phyloP scores from a whole-genome alignment of 1,140 invertebrate species.

The Idris sp. region DNA sequence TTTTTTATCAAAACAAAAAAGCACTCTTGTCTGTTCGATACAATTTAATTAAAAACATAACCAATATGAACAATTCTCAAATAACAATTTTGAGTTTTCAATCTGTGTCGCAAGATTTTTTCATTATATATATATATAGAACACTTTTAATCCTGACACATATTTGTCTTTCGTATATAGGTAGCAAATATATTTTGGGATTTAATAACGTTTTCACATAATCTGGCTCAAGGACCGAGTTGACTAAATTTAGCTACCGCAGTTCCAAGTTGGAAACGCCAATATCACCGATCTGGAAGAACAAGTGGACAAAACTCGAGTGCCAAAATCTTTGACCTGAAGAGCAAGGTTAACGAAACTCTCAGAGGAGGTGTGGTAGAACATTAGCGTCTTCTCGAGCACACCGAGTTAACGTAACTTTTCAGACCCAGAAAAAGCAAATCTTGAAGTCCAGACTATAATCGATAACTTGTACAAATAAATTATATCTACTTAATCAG shows the following conservation, averaged over 20 bases:
- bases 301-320: conserved; percentile 39
- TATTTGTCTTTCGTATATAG: conserved; percentile 12
- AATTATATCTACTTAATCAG: neutral
- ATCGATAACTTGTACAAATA: conserved; percentile 21
- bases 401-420: conserved; percentile 34
- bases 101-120: too few species aligned
- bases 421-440: conserved; percentile 21
- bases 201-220: conserved; percentile 39
- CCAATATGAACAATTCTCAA: too few species aligned
- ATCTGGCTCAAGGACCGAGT: conserved; percentile 13
- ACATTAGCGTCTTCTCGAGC: conserved; percentile 42
- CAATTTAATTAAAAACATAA: too few species aligned
- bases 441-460: conserved; percentile 17
- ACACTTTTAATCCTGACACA: conserved; percentile 2
- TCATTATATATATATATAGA: neutral
- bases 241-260: conserved; percentile 29
- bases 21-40: too few species aligned
- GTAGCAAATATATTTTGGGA: conserved; percentile 15
- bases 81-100: too few species aligned
- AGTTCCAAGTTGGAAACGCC: conserved; percentile 36
- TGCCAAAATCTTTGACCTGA: conserved; percentile 45
- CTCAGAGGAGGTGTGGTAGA: conserved; percentile 43
- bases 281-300: conserved; percentile 27
- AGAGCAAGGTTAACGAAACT: conserved; percentile 46
- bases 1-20: too few species aligned